phyloP scores from a whole-genome alignment of 2,113 vertebrate genomes.

The Oryzias melastigma region DNA sequence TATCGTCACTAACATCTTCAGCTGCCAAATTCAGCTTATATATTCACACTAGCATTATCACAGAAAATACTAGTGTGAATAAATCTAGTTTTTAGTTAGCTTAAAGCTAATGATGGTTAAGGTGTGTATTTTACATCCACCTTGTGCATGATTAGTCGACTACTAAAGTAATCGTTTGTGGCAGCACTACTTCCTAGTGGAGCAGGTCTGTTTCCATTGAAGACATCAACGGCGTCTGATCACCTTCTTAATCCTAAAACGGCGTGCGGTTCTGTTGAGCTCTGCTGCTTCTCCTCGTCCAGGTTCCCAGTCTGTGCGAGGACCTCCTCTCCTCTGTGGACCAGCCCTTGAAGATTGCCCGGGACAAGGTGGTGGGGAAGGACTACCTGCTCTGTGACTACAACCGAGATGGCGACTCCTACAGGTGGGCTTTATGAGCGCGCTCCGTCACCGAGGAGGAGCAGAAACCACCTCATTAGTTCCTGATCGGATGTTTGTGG shows the following conservation, averaged over 20 bases:
- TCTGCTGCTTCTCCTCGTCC: conserved; percentile 21
- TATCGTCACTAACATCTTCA: too few relatives aligned
- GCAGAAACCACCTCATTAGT: too few relatives aligned
- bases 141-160: too few relatives aligned
- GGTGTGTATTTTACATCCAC: too few relatives aligned
- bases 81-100: too few relatives aligned
- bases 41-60: too few relatives aligned
- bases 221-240: neutral
- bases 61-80: too few relatives aligned
- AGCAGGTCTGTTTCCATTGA: neutral
- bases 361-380: conserved; percentile 96
- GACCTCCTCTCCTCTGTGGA: conserved; percentile 98
- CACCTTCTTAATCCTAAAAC: too few relatives aligned
- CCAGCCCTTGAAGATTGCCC: conserved; percentile 97
- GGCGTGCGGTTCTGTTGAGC: neutral
- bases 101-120: too few relatives aligned
- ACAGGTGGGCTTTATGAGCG: conserved; percentile 79
- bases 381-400: conserved; percentile 99
- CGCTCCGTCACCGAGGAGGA: neutral
- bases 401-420: conserved; percentile 98
- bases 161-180: too few relatives aligned
- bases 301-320: conserved; percentile 97
- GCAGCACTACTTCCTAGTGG: neutral
- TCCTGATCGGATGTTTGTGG: neutral
- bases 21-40: too few relatives aligned